phyloP scores from a whole-genome alignment of 64 coral and sea anemone genomes.

The Platygyra sinensis region DNA sequence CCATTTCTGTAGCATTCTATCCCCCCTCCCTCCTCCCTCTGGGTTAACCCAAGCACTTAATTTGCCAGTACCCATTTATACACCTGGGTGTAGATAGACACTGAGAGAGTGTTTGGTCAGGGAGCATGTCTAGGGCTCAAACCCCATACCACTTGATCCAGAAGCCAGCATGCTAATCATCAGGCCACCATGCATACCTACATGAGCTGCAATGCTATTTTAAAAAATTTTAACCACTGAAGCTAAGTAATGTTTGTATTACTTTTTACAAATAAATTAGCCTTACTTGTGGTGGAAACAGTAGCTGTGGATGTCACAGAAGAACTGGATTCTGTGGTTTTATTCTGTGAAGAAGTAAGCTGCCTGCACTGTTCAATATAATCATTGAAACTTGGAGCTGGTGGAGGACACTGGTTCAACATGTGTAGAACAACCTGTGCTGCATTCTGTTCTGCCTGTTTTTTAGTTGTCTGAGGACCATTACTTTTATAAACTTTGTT shows the following conservation, averaged over 20 bases:
- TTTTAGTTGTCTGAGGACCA: slow-evolving; percentile 68
- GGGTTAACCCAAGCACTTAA: too few relatives aligned
- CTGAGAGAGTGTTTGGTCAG: too few relatives aligned
- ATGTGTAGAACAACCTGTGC: slow-evolving; percentile 86
- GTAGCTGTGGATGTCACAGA: slow-evolving; percentile 1
- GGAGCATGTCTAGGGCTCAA: too few relatives aligned
- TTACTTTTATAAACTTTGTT: slow-evolving; percentile 81
- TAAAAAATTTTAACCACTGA: neutral
- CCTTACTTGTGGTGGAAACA: slow-evolving; percentile 23
- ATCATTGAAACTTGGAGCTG: slow-evolving; percentile 53
- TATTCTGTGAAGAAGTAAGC: slow-evolving; percentile 30
- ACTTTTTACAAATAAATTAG: neutral
- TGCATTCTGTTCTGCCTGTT: slow-evolving; percentile 83
- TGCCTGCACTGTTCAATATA: slow-evolving; percentile 63
- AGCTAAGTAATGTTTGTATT: neutral
- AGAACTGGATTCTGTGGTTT: slow-evolving; percentile 15
- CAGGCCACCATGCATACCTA: too few relatives aligned
- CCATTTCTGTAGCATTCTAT: too few relatives aligned
- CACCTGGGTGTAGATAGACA: too few relatives aligned
- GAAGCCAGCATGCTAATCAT: too few relatives aligned
- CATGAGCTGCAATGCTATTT: neutral
- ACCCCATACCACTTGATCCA: too few relatives aligned
- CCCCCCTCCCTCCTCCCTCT: too few relatives aligned
- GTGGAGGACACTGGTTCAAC: slow-evolving; percentile 79
- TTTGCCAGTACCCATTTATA: too few relatives aligned